Conservation (phyloP, 2,888 invertebrate species). For the Palloptera scutellata region DNA sequence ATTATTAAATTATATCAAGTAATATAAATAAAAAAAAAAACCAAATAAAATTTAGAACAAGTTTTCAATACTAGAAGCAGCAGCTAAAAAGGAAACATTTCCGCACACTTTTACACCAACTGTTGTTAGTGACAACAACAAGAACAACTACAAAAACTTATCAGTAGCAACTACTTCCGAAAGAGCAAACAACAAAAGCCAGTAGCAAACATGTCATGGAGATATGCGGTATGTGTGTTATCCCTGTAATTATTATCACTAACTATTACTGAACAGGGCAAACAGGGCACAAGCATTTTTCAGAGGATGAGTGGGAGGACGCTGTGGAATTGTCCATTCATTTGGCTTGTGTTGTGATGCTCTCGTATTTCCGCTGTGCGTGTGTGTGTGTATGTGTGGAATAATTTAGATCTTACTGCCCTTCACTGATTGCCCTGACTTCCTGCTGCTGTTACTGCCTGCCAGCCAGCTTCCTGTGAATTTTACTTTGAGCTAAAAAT, state of each 20-base stretch:
- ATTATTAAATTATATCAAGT: too few relatives aligned
- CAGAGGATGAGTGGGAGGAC: neutral
- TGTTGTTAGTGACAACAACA: conserved; percentile 12
- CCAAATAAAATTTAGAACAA: neutral
- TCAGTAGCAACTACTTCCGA: conserved; percentile 10
- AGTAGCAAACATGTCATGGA: conserved; percentile 46
- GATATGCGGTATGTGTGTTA: conserved; percentile 57
- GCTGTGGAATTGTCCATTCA: neutral
- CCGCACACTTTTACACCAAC: neutral
- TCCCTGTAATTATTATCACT: conserved; percentile 18
- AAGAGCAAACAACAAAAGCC: conserved; percentile 20
- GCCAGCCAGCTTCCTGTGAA: too few relatives aligned
- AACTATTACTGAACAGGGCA: neutral
- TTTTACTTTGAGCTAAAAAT: too few relatives aligned
- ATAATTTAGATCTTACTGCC: neutral
- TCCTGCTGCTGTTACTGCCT: conserved; percentile 2
- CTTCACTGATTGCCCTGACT: neutral
- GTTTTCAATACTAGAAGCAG: conserved; percentile 20
- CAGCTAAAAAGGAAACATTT: conserved; percentile 31
- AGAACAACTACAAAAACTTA: conserved; percentile 16
- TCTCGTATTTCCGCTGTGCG: neutral
- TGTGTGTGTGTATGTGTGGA: too few relatives aligned
- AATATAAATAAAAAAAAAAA: too few relatives aligned
- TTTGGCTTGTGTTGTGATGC: neutral
- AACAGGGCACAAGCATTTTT: neutral